Evolutionary conservation across 2,888 invertebrate species (phyloP).

Genomic region (Cephalotes varians): DNA sequence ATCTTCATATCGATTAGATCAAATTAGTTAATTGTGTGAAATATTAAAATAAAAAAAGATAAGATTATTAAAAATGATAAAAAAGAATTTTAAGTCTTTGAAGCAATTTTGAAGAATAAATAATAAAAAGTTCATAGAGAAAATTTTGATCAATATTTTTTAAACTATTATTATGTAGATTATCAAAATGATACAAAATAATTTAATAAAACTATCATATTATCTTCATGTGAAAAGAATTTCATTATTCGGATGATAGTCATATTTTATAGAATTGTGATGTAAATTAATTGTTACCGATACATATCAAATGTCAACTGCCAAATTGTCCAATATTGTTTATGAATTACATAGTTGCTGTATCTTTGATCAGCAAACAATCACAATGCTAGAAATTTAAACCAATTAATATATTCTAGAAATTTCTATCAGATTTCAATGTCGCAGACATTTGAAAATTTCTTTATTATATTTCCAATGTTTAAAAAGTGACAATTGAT

Average conservation of each 20-base stretch:
- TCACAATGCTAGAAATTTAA: neutral
- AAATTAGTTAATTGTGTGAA: neutral
- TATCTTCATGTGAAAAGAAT: neutral
- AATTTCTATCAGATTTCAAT: neutral
- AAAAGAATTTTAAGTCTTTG: neutral
- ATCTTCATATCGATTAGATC: neutral
- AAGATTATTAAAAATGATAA: neutral
- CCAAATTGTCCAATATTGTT: constrained; percentile 13
- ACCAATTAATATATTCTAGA: neutral
- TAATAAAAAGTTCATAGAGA: neutral
- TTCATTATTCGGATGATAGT: neutral
- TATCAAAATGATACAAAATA: neutral
- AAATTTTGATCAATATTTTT: neutral
- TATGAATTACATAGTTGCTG: neutral
- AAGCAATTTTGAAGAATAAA: neutral
- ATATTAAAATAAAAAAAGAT: neutral
- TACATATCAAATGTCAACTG: constrained; percentile 34
- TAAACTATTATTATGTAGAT: neutral
- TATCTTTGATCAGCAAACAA: neutral
- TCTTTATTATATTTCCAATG: neutral
- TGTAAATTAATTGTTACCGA: constrained; percentile 23
- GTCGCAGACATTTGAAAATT: neutral
- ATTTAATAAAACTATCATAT: constrained; percentile 9
- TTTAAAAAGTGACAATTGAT: neutral
- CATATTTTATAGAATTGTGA: neutral